Percentiles rank a stretch among this genome's conserved stretches.
Conservation (phyloP, 92 coral and sea anemone genomes). For the Paragorgia papillata region DNA sequence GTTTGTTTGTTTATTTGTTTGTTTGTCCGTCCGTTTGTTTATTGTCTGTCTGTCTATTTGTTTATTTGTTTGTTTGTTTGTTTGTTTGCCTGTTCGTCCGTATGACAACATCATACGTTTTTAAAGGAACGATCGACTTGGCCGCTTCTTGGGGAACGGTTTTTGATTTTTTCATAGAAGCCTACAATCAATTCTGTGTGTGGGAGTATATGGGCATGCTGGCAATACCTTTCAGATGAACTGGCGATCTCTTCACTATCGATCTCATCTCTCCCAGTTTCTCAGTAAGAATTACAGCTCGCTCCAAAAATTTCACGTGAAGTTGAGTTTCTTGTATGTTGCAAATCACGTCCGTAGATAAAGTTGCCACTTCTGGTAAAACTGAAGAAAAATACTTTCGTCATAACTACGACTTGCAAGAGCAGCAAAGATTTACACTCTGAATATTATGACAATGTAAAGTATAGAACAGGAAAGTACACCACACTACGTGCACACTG, state of each 20-base stretch:
- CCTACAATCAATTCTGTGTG: not conserved
- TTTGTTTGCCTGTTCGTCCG: no score
- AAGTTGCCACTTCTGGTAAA: slow-evolving; percentile 65
- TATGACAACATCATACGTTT: no score
- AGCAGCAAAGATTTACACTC: not conserved
- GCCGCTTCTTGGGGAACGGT: no score
- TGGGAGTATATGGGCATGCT: not conserved
- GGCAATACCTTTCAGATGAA: slow-evolving; percentile 55
- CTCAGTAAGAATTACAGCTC: slow-evolving; percentile 56
- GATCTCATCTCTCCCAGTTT: slow-evolving; percentile 73
- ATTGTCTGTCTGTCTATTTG: no score
- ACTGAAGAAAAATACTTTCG: slow-evolving; percentile 29
- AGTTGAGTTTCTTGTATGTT: slow-evolving; percentile 59
- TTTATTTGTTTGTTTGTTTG: no score
- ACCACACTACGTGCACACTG: no score
- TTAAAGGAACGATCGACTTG: no score
- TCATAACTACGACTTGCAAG: not conserved
- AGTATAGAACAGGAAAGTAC: no score
- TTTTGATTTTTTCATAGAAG: no score
- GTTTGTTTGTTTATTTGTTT: no score
- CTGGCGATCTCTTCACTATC: slow-evolving; percentile 72
- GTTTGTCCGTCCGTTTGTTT: no score
- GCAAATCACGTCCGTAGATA: slow-evolving; percentile 67
- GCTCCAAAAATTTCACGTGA: slow-evolving; percentile 65
- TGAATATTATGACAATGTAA: no score